Evolutionary conservation across 2,113 vertebrate species (phyloP), one percentile per base, ranked within the genome.

Genomic region (Crotophaga sulcirostris): DNA sequence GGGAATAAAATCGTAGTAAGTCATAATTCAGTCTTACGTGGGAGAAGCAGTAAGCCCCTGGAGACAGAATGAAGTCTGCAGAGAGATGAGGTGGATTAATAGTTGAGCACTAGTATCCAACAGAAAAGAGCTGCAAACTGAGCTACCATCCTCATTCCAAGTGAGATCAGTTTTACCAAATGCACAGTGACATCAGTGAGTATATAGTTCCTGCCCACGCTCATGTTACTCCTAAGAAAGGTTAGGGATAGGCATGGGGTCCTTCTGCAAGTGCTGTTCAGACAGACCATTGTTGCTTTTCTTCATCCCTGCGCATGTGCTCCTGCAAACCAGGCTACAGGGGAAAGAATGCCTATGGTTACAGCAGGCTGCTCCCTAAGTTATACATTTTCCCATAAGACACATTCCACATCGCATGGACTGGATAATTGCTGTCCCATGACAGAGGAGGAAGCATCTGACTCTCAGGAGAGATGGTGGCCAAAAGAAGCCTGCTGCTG

Each of bases 271-370:
- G 51, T 29, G 13, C 36, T 6, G 3, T 24, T 67, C 77, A 34
- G 59, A 40, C 16, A 67, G 25, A 40, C 19, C 15, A 5, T 3
- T 33, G 33, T 33, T 45, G 36, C 54, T 29, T 13, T 74, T 29
- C 25, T 54, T 47, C 49, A 45, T 10, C 33, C 13, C 33, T 23
- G 10, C 28, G 36, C 28, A 24, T 0, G 0, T 51, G 38, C 58
- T 72, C 51, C 40, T 40, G 24, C 1, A 4, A n/a, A 45, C 16
- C 23, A 42, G n/a, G 31, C 55, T 38, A n/a, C 23, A 26, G 42
- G n/a, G 45, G 24, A 72, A 40, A 0, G 0, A 85, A 40, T 16
- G 29, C 19, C 26, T 15, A 33, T 0, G 9, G 54, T 21, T 68
- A 20, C 1, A 0, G 26, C 49, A 67, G 12, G 38, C 25, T n/a